phyloP scores from a whole-genome alignment of 2,797 vertebrate species.

The Pseudopleuronectes americanus region DNA sequence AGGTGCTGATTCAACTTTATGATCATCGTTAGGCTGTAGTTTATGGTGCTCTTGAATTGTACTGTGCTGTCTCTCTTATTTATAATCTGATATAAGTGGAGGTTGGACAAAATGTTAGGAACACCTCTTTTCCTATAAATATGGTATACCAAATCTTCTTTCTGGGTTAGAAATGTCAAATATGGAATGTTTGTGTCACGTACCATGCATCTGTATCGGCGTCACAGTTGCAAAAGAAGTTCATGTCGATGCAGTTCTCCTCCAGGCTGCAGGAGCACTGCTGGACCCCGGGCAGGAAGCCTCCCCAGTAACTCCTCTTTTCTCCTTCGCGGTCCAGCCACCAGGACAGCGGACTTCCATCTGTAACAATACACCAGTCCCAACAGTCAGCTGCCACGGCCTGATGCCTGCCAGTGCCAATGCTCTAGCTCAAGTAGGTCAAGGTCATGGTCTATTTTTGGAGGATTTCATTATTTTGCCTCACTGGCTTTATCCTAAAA shows the following conservation, averaged over 20 bases:
- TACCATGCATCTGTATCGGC: slow-evolving; percentile 93
- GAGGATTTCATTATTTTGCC: slow-evolving; percentile 1
- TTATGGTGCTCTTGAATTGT: not conserved
- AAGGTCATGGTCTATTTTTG: slow-evolving; percentile 32
- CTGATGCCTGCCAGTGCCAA: slow-evolving; percentile 4
- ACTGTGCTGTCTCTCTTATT: not conserved
- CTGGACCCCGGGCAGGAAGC: slow-evolving; percentile 91
- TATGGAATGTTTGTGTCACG: not conserved
- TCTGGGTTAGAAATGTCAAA: not conserved
- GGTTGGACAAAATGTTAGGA: not conserved
- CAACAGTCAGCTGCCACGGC: slow-evolving; percentile 23
- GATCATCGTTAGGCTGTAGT: not conserved
- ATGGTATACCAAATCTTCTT: no score
- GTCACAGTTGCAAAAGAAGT: slow-evolving; percentile 97
- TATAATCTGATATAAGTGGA: not conserved
- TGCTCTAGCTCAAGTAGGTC: slow-evolving; percentile 22
- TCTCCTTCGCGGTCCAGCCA: slow-evolving; percentile 92
- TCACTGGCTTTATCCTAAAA: slow-evolving; percentile 13
- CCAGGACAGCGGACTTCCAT: slow-evolving; percentile 93
- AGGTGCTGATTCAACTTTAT: not conserved
- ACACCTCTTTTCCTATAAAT: not conserved
- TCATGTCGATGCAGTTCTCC: slow-evolving; percentile 94
- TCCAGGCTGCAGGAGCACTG: slow-evolving; percentile 96
- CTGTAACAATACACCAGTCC: slow-evolving; percentile 75
- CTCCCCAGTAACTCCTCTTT: slow-evolving; percentile 94